A percentile compares a stretch with the other conserved stretches of the same genome.
These are phyloP conservation scores for Mus minutoides DNA, from an alignment of 2,797 vertebrate genomes.

Conservation along the genomic window DNA sequence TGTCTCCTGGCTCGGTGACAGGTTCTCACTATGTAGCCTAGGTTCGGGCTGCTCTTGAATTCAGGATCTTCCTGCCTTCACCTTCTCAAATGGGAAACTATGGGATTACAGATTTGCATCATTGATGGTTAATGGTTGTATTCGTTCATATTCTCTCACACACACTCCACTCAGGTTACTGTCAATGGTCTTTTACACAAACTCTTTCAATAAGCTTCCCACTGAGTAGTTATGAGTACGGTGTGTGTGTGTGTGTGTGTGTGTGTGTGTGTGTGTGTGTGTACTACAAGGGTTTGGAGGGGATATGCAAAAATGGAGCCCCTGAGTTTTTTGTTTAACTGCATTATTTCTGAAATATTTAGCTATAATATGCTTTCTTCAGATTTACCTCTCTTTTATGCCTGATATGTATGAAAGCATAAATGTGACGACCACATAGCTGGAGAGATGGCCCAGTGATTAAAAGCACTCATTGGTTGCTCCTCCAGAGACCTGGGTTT, in stretches of 20 bases:
- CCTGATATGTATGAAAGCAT: background rate
- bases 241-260: background rate
- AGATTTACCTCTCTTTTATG: background rate
- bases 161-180: background rate
- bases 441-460: background rate
- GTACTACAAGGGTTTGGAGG: background rate
- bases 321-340: background rate
- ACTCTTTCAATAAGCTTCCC: background rate
- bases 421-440: background rate
- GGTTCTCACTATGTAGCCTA: background rate
- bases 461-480: background rate
- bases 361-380: background rate
- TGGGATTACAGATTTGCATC: background rate
- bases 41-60: background rate
- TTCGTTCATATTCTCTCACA: background rate
- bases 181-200: slow-evolving; percentile 41
- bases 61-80: background rate
- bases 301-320: background rate
- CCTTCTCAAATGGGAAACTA: background rate
- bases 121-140: background rate
- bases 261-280: too few species aligned
- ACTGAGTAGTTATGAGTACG: background rate
- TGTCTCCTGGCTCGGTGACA: background rate
- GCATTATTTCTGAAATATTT: background rate
- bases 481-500: background rate